phyloP scores from a whole-genome alignment of 2,888 invertebrate species.

The Chaetogeoica ovagalla region DNA sequence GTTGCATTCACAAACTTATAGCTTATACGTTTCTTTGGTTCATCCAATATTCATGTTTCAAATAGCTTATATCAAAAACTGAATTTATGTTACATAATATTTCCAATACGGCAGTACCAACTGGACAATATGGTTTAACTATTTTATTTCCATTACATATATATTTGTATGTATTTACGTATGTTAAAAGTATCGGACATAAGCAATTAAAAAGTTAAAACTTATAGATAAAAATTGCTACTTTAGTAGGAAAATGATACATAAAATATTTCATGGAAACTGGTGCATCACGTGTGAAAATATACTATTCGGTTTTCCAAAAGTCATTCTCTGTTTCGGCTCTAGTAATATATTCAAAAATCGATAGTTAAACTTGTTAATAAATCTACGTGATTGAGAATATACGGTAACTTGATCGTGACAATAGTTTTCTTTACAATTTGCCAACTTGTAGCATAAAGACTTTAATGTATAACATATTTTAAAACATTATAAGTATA shows the following conservation, averaged over 20 bases:
- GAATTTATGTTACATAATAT: constrained; percentile 1
- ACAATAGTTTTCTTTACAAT: background rate
- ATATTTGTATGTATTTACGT: background rate
- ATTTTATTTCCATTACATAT: constrained; percentile 10
- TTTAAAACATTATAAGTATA: background rate
- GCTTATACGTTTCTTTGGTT: constrained; percentile 2
- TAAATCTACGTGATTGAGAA: background rate
- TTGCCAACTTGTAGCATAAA: background rate
- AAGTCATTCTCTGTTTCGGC: background rate
- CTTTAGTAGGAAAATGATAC: background rate
- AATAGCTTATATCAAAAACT: constrained; percentile 32
- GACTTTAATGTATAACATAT: background rate
- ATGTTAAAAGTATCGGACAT: background rate
- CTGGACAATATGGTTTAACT: background rate
- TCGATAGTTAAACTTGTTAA: too few species aligned
- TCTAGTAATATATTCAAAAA: background rate
- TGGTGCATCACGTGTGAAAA: background rate
- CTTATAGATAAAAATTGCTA: background rate
- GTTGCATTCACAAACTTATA: background rate
- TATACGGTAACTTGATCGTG: background rate
- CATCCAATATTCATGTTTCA: constrained; percentile 44
- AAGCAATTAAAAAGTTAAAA: constrained; percentile 12
- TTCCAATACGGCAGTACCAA: background rate
- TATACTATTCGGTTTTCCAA: background rate
- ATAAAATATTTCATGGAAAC: too few species aligned